Evolutionary conservation across 2,797 vertebrate genomes (phyloP), one percentile per base, ranked within the genome.

Genomic region (Heliangelus exortis): DNA sequence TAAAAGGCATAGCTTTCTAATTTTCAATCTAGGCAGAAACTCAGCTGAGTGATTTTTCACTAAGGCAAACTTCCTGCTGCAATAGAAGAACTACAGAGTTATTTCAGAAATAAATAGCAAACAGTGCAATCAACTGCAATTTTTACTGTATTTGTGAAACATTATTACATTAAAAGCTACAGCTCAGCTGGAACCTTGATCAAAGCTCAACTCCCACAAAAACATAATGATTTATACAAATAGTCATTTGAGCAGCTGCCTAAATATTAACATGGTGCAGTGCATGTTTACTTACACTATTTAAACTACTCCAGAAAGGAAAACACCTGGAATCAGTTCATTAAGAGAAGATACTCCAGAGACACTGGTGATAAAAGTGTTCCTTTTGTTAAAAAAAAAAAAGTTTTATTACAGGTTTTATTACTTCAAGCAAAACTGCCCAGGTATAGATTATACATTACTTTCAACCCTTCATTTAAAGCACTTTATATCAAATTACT

Each of bases 231-330:
- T 77, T 82, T 77, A 59, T 28, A 62, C 36, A 72, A 73, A 75
- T 10, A 78, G 15, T 48, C 20, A 57, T 84, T 81, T 34, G 73
- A 59, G 69, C 72, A 83, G 57, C 73, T 94, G 72, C 54, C 66
- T 82, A 71, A 93, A 90, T 89, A 93, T 89, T 94, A 87, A 28
- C 19, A 54, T 18, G 83, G 43, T 50, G 39, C 20, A 65, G 29
- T 59, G 10, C 11, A 11, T 65, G 34, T 57, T 96, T 93, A 41
- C 58, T 92, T 86, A 29, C 8, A 15, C 45, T 78, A 55, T 72
- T 79, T 67, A 83, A 89, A 75, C 21, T 53, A 36, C 20, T 86
- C 29, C 8, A 87, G 62, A 84, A 69, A 80, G 62, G 13, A 61
- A 82, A 57, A 75, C 58, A 87, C 36, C 65, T 92, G 83, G 71